A percentile compares a stretch with the other conserved stretches of the same genome.
Evolutionary conservation across 1,140 invertebrate genomes (phyloP).

Genomic region (Telenomus remus): DNA sequence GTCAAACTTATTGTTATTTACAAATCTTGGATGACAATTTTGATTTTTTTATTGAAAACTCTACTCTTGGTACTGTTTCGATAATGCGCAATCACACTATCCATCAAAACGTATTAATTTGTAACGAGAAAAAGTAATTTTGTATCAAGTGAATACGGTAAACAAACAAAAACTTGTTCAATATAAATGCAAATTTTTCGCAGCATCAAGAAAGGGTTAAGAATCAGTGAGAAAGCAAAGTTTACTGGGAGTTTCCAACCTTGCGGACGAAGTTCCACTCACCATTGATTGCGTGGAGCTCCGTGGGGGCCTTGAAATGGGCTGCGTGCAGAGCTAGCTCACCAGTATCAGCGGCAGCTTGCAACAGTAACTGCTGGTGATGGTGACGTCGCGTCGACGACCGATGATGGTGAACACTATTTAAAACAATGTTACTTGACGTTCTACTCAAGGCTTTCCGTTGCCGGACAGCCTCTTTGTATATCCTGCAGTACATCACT

Average conservation of each 20-base stretch:
- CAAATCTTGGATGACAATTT: not conserved
- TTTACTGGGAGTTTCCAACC: conserved; percentile 40
- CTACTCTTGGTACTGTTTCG: too few relatives aligned
- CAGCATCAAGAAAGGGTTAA: not conserved
- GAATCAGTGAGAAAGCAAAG: not conserved
- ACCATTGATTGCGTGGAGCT: conserved; percentile 65
- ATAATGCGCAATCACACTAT: too few relatives aligned
- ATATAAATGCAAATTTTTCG: too few relatives aligned
- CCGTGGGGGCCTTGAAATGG: conserved; percentile 65
- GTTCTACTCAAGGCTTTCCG: conserved; percentile 88
- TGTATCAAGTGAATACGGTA: too few relatives aligned
- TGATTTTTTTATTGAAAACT: too few relatives aligned
- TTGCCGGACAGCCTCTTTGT: conserved; percentile 91
- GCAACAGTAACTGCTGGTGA: conserved; percentile 69
- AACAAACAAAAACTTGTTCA: too few relatives aligned
- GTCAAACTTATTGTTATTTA: too few relatives aligned
- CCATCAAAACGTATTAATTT: too few relatives aligned
- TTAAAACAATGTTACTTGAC: conserved; percentile 87
- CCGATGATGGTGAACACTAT: conserved; percentile 87
- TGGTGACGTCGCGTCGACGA: conserved; percentile 77
- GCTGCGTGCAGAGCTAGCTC: conserved; percentile 66
- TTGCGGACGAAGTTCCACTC: conserved; percentile 54
- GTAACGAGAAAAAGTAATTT: too few relatives aligned
- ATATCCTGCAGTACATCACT: conserved; percentile 92
- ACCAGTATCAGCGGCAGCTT: conserved; percentile 71